A percentile compares a stretch with the other conserved stretches of the same genome.
Evolutionary conservation across 1,140 invertebrate species (phyloP).

Genomic region (Colletes latitarsis): DNA sequence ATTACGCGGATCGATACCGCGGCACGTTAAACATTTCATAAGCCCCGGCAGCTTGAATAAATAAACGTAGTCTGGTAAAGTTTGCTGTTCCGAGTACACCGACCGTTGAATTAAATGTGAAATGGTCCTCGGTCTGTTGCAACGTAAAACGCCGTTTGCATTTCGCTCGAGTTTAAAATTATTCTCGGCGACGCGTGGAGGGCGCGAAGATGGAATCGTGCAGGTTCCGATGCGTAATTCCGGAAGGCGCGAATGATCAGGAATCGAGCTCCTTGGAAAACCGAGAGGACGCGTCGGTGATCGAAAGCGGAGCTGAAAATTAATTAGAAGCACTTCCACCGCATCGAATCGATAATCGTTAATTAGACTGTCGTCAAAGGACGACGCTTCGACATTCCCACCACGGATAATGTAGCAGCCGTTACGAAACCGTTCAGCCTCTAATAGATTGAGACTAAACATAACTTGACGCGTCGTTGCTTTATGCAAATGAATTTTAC

Average conservation of each 20-base stretch:
- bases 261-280: background rate
- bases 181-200: no score
- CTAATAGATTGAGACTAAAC: slow-evolving; percentile 9
- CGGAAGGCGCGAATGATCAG: background rate
- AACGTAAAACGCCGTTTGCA: background rate
- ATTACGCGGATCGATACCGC: background rate
- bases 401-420: background rate
- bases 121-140: background rate
- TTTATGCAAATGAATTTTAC: background rate
- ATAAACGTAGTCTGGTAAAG: slow-evolving; percentile 4
- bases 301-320: slow-evolving; percentile 24
- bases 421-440: background rate
- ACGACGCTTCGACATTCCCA: background rate
- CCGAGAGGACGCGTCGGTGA: slow-evolving; percentile 1
- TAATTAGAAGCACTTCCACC: slow-evolving; percentile 34
- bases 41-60: background rate
- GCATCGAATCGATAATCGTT: slow-evolving; percentile 44
- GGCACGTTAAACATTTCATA: background rate
- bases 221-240: background rate
- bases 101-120: background rate
- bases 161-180: no score
- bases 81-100: background rate
- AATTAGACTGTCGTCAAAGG: slow-evolving; percentile 34
- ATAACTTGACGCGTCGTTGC: background rate
- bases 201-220: no score